phyloP scores from a whole-genome alignment of 2,113 vertebrate species.

The human (Homo sapiens) region GRCh38 chr12:114231501-114232000 shows the following conservation, averaged over 20 bases:
- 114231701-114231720: slow-evolving; percentile 40
- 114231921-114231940: background rate
- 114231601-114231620: background rate
- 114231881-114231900: background rate
- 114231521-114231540: background rate
- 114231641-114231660: background rate
- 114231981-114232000: background rate
- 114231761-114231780: slow-evolving; percentile 50
- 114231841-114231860: background rate
- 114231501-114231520: background rate
- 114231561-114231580: background rate
- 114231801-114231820: slow-evolving; percentile 56
- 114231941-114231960: background rate
- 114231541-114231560: background rate
- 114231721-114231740: background rate
- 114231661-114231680: slow-evolving; percentile 10
- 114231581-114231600: background rate
- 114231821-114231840: slow-evolving; percentile 42
- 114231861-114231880: slow-evolving; percentile 45
- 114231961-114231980: background rate
- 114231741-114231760: slow-evolving; percentile 55
- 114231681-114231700: slow-evolving; percentile 21
- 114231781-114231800: slow-evolving; percentile 60
- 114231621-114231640: background rate
- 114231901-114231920: slow-evolving; percentile 19